Percentiles rank a stretch among this genome's conserved stretches.
Conservation (phyloP, 2,797 vertebrate genomes). For the Syncerus caffer region DNA sequence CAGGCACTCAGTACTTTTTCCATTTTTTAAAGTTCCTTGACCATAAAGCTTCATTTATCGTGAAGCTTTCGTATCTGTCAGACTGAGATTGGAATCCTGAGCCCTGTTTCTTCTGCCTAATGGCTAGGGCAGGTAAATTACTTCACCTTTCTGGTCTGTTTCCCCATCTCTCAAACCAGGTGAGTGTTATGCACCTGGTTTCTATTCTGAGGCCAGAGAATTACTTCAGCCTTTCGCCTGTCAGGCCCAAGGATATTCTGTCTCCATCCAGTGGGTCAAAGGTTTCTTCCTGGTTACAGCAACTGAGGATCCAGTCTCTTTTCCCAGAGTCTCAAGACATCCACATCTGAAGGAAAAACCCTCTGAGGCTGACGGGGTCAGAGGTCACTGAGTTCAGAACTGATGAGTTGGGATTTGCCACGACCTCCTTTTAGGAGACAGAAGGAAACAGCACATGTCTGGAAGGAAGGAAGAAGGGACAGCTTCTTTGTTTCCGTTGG, state of each 20-base stretch:
- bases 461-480: background rate
- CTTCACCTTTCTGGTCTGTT: background rate
- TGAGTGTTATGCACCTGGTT: background rate
- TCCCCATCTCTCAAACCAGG: background rate
- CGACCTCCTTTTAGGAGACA: background rate
- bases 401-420: background rate
- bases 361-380: background rate
- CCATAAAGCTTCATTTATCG: background rate
- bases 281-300: background rate
- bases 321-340: background rate
- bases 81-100: background rate
- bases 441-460: accelerated
- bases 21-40: background rate
- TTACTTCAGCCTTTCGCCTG: background rate
- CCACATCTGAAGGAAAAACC: background rate
- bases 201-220: background rate
- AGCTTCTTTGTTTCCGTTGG: background rate
- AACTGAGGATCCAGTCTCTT: background rate
- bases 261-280: background rate
- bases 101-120: background rate
- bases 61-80: background rate
- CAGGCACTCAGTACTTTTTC: background rate
- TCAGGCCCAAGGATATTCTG: background rate
- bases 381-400: background rate
- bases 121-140: background rate